These are phyloP conservation scores for Rutpela maculata DNA, from an alignment of 2,888 invertebrate species.

Conservation along the genomic window DNA sequence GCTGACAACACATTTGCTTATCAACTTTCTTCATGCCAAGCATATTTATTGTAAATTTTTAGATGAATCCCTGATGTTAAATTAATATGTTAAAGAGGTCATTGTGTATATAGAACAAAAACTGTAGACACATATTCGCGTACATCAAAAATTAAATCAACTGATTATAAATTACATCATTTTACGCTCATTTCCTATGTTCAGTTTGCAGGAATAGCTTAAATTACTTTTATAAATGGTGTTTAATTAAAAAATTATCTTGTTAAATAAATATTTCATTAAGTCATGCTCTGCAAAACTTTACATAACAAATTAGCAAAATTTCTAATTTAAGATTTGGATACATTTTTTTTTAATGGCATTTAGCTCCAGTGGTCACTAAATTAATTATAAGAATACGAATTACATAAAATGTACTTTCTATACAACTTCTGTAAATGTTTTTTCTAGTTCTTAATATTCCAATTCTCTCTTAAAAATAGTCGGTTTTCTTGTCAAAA, in stretches of 20 bases:
- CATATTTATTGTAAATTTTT: too few relatives aligned
- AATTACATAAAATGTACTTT: not conserved
- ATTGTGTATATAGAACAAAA: not conserved
- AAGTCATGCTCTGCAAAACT: constrained; percentile 3
- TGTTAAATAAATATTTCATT: constrained; percentile 3
- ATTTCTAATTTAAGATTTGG: not conserved
- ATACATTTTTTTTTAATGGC: not conserved
- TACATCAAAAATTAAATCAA: not conserved
- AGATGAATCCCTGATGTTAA: too few relatives aligned
- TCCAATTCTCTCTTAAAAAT: not conserved
- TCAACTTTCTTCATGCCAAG: too few relatives aligned
- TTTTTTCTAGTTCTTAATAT: not conserved
- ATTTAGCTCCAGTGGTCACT: not conserved
- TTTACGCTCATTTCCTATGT: not conserved
- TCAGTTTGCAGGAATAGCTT: not conserved
- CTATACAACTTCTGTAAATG: not conserved
- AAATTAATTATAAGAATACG: not conserved
- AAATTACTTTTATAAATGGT: not conserved
- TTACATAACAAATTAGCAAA: not conserved
- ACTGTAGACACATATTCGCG: not conserved
- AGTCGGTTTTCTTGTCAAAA: too few relatives aligned
- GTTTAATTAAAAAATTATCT: not conserved
- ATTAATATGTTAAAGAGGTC: not conserved
- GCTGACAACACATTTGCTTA: too few relatives aligned
- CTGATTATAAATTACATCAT: not conserved